These are phyloP conservation scores for Aphrocallistes beatrix DNA, from an alignment of 37 sponge, comb jelly and placozoan genomes.

Conservation along the genomic window DNA sequence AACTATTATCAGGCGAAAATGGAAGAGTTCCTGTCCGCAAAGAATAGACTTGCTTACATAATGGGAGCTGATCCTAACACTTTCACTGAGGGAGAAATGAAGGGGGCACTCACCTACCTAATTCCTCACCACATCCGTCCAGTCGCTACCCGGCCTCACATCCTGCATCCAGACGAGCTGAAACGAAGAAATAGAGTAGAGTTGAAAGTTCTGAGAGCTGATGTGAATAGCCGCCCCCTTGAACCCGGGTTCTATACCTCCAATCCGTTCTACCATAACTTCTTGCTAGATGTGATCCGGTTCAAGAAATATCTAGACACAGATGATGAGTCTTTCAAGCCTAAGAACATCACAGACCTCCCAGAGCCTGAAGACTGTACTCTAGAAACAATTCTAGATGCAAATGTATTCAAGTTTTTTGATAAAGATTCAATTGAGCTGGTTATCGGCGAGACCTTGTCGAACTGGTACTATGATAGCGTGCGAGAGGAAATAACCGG, in stretches of 20 bases:
- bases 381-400: not conserved
- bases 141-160: not conserved
- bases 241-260: constrained; percentile 70
- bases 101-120: constrained; percentile 50
- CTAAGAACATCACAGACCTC: not conserved
- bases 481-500: not conserved
- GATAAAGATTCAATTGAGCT: not conserved
- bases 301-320: not conserved
- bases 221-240: constrained; percentile 34
- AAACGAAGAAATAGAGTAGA: not conserved
- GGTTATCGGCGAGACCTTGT: not conserved
- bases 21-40: constrained; percentile 17
- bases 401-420: not conserved
- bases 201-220: not conserved
- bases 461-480: not conserved
- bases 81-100: constrained; percentile 46
- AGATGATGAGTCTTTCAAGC: not conserved
- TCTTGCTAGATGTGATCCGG: constrained; percentile 23
- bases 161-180: not conserved
- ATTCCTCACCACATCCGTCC: constrained; percentile 32
- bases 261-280: constrained; percentile 38
- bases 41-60: constrained; percentile 42
- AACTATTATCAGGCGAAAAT: constrained; percentile 25
- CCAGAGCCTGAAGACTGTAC: not conserved
- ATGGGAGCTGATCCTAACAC: constrained; percentile 48